These are phyloP conservation scores for Xerus inauris DNA, from an alignment of 2,113 vertebrate species.

Conservation along the genomic window DNA sequence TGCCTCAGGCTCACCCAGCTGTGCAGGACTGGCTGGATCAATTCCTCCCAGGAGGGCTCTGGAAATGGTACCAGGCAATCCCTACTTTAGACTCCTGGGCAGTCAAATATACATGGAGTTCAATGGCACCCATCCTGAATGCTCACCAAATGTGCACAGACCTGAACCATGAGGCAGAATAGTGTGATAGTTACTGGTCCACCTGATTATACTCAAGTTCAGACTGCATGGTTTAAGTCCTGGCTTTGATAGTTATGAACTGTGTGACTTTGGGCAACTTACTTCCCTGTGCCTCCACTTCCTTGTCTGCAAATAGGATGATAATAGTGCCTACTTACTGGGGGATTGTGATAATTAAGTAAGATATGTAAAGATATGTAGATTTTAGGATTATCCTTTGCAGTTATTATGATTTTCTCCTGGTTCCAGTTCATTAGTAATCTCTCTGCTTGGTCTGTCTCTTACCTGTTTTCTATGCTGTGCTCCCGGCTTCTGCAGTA, in stretches of 20 bases:
- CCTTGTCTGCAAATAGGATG: neutral
- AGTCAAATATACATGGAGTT: neutral
- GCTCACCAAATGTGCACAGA: neutral
- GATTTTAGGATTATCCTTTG: neutral
- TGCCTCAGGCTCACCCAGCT: constrained; percentile 13
- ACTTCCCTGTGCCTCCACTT: constrained; percentile 8
- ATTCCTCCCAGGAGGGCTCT: neutral
- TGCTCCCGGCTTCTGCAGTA: neutral
- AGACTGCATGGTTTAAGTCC: neutral
- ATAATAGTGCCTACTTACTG: neutral
- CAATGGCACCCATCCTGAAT: neutral
- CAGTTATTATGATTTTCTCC: neutral
- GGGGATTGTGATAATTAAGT: neutral
- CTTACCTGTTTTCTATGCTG: neutral
- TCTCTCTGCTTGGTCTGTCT: neutral
- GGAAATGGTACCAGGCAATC: neutral
- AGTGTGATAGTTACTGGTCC: neutral
- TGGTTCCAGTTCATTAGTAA: neutral
- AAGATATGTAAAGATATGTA: neutral
- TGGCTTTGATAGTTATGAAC: neutral
- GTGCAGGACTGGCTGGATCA: neutral
- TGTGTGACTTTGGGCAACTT: neutral
- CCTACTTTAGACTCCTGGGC: neutral
- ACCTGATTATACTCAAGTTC: neutral
- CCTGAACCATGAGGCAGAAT: too few species aligned